A percentile compares a stretch with the other conserved stretches of the same genome.
Evolutionary conservation across 2,888 invertebrate species (phyloP).

Genomic region (Acleris laterana): DNA sequence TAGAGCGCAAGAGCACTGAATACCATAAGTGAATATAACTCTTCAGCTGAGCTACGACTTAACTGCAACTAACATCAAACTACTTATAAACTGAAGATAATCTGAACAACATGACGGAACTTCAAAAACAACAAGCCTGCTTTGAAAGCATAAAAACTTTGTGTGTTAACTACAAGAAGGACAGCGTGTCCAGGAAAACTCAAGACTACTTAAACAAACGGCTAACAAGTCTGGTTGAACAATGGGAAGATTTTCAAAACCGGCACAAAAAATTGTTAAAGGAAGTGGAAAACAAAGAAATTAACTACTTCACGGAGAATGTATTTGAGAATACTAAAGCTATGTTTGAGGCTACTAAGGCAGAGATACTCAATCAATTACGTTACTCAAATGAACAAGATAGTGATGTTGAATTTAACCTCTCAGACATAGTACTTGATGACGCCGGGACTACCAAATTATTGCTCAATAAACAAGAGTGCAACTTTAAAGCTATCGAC

Average conservation of each 20-base stretch:
- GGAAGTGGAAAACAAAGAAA: slow-evolving; percentile 15
- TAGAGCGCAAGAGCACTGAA: background rate
- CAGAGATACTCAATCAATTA: background rate
- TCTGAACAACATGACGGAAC: slow-evolving; percentile 4
- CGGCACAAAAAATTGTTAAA: slow-evolving; percentile 6
- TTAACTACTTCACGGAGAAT: slow-evolving; percentile 22
- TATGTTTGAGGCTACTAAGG: background rate
- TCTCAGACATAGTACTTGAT: background rate
- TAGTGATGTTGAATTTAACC: background rate
- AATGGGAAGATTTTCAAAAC: slow-evolving; percentile 19
- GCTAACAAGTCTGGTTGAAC: slow-evolving; percentile 9
- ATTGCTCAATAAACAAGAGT: slow-evolving; percentile 1
- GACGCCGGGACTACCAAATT: background rate
- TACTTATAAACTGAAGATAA: background rate
- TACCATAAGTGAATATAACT: background rate
- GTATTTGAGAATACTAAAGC: slow-evolving; percentile 1
- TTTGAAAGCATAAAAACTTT: slow-evolving; percentile 27
- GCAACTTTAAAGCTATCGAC: slow-evolving; percentile 1
- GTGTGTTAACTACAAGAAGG: slow-evolving; percentile 30
- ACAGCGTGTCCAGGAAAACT: slow-evolving; percentile 22
- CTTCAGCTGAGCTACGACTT: slow-evolving; percentile 1
- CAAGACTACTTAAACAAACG: slow-evolving; percentile 29
- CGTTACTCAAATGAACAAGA: background rate
- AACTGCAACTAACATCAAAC: slow-evolving; percentile 1
- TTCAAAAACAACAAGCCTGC: slow-evolving; percentile 10